phyloP scores from a whole-genome alignment of 2,113 vertebrate species.

The Tamias sibiricus region DNA sequence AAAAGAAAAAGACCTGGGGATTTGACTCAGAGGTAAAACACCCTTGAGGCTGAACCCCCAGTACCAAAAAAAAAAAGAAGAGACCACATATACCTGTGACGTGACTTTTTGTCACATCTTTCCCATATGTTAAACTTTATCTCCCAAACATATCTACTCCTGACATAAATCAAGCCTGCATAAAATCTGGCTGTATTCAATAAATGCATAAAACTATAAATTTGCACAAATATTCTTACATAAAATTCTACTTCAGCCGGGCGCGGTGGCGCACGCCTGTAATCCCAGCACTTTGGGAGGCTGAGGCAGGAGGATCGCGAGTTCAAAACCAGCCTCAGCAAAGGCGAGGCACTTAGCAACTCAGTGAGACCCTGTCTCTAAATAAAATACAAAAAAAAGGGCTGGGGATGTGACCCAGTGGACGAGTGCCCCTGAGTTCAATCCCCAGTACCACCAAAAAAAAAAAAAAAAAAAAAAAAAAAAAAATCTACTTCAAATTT shows the following conservation, averaged over 20 bases:
- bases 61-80: neutral
- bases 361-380: too few relatives aligned
- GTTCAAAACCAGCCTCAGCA: too few relatives aligned
- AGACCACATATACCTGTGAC: neutral
- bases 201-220: neutral
- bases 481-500: slow-evolving; percentile 55
- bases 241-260: slow-evolving; percentile 56
- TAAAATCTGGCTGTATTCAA: slow-evolving; percentile 42
- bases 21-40: neutral
- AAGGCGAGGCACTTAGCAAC: too few relatives aligned
- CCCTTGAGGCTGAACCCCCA: neutral
- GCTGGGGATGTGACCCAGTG: too few relatives aligned
- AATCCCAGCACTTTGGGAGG: too few relatives aligned
- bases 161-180: slow-evolving; percentile 37
- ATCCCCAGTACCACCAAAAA: too few relatives aligned
- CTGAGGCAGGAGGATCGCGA: too few relatives aligned
- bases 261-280: too few relatives aligned
- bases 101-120: slow-evolving; percentile 43
- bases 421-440: too few relatives aligned
- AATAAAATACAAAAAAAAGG: too few relatives aligned
- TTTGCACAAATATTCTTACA: slow-evolving; percentile 5
- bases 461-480: too few relatives aligned
- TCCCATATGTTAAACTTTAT: neutral
- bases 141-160: neutral
- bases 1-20: too few relatives aligned